phyloP scores from a whole-genome alignment of 2,888 invertebrate genomes.

The Lypha dubia region DNA sequence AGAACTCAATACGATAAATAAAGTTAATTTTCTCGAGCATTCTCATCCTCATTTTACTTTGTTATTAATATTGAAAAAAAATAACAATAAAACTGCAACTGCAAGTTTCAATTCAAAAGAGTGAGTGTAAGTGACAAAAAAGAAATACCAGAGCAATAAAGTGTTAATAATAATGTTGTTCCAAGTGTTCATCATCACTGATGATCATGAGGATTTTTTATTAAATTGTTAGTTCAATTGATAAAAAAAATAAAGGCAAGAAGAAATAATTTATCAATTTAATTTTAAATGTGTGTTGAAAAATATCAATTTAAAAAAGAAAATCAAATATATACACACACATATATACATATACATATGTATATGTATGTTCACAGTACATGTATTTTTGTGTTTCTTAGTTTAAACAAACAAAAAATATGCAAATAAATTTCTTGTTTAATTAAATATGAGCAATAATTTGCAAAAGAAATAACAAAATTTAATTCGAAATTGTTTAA shows the following conservation, averaged over 20 bases:
- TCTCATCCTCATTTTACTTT: not conserved
- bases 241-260: constrained; percentile 6
- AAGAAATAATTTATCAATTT: constrained; percentile 6
- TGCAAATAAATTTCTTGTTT: not conserved
- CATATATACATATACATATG: too few relatives aligned
- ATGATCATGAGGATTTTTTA: not conserved
- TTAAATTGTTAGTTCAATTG: constrained; percentile 10
- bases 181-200: not conserved
- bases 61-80: not conserved
- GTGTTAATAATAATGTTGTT: constrained; percentile 20
- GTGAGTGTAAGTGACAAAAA: not conserved
- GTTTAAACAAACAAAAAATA: too few relatives aligned
- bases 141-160: not conserved
- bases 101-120: too few relatives aligned
- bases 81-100: too few relatives aligned
- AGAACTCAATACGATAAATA: too few relatives aligned
- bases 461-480: not conserved
- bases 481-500: constrained; percentile 4
- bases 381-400: too few relatives aligned
- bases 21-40: not conserved
- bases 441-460: not conserved
- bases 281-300: not conserved
- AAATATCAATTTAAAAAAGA: not conserved
- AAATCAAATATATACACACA: not conserved
- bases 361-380: too few relatives aligned